These are phyloP conservation scores for Leiothrix lutea DNA, from an alignment of 2,113 vertebrate species.

Conservation along the genomic window DNA sequence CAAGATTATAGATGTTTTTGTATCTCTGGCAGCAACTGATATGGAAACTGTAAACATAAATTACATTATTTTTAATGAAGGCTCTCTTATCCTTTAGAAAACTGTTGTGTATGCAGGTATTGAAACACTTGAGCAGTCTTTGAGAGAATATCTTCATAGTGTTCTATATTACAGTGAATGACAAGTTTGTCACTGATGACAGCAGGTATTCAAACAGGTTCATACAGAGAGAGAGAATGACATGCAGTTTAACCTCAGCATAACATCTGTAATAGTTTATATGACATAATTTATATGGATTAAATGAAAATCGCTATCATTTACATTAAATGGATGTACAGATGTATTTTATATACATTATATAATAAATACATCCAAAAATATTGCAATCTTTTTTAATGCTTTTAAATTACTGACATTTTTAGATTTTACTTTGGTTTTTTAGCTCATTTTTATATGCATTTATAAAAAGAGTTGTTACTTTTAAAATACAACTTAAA, in stretches of 20 bases:
- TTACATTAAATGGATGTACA: neutral
- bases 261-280: neutral
- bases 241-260: neutral
- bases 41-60: neutral
- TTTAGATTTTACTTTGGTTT: neutral
- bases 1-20: neutral
- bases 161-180: accelerated
- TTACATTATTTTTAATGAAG: neutral
- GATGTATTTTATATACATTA: neutral
- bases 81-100: neutral
- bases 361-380: neutral
- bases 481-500: neutral
- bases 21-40: neutral
- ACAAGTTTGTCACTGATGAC: neutral
- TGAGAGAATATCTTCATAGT: neutral
- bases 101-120: neutral
- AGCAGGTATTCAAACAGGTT: neutral
- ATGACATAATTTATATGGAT: neutral
- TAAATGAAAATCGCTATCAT: neutral
- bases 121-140: neutral
- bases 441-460: neutral
- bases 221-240: neutral
- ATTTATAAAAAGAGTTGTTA: neutral
- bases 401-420: neutral
- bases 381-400: neutral